phyloP scores from a whole-genome alignment of 2,113 vertebrate species.

The Cheilinus undulatus region DNA sequence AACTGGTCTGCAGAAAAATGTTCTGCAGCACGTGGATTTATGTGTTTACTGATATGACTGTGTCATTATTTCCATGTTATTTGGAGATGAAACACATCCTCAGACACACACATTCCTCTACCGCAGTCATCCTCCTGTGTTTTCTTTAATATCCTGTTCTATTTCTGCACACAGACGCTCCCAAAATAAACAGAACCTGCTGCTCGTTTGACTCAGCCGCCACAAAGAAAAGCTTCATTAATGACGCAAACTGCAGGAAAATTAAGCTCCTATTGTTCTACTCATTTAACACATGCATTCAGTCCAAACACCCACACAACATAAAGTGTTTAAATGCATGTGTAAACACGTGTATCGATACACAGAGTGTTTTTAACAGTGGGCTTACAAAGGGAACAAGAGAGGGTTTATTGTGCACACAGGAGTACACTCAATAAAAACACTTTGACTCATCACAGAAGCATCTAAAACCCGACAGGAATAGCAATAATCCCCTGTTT shows the following conservation, averaged over 20 bases:
- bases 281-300: no score
- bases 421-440: no score
- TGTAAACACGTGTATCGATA: no score
- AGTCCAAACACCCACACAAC: not conserved
- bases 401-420: no score
- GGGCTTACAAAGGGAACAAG: no score
- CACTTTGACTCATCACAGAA: constrained; percentile 42
- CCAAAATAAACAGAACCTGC: constrained; percentile 54
- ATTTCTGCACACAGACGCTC: constrained; percentile 28
- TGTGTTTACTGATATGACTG: not conserved
- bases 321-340: not conserved
- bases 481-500: constrained; percentile 54
- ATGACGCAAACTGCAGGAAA: not conserved
- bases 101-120: not conserved
- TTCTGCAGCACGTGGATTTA: not conserved
- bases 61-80: constrained; percentile 21
- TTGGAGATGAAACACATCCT: not conserved
- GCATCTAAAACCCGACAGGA: constrained; percentile 61
- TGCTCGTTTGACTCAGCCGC: constrained; percentile 31
- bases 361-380: no score
- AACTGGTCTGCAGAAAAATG: not conserved
- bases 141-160: constrained; percentile 49
- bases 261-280: not conserved
- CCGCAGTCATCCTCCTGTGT: not conserved
- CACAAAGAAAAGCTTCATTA: not conserved